Evolutionary conservation across 2,113 vertebrate species (phyloP).

Genomic region (Nyctereutes procyonoides): DNA sequence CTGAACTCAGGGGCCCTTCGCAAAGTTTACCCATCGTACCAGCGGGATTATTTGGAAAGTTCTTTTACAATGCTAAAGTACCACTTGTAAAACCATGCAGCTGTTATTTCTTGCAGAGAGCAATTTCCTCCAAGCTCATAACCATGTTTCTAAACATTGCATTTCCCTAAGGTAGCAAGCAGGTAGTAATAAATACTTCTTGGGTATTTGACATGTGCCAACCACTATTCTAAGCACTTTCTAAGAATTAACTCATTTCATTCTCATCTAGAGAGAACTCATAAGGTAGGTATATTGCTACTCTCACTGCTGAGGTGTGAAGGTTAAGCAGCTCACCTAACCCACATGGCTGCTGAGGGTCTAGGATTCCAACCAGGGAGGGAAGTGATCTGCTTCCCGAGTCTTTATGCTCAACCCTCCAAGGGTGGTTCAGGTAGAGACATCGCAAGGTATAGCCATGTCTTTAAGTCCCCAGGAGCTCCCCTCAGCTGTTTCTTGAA

Average conservation of each 20-base stretch:
- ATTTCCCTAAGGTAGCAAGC: background rate
- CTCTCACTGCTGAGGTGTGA: background rate
- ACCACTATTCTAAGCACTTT: conserved; percentile 26
- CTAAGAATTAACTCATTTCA: background rate
- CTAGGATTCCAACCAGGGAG: background rate
- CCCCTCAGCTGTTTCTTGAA: background rate
- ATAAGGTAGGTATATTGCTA: background rate
- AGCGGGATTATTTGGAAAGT: background rate
- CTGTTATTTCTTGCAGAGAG: background rate
- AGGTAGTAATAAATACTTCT: background rate
- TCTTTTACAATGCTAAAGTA: background rate
- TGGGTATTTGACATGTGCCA: background rate
- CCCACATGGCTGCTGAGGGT: background rate
- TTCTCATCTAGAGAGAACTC: background rate
- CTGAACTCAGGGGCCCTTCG: background rate
- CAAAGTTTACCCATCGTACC: background rate
- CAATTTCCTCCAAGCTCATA: background rate
- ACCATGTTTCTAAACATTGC: background rate
- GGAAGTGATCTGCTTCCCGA: background rate
- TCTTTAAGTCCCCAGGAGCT: background rate
- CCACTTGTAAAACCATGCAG: background rate
- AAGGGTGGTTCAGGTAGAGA: background rate
- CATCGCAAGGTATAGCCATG: background rate
- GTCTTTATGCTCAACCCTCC: background rate
- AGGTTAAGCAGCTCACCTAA: background rate